Evolutionary conservation across 2,888 invertebrate species (phyloP).

Genomic region (Drosophila mimetica): DNA sequence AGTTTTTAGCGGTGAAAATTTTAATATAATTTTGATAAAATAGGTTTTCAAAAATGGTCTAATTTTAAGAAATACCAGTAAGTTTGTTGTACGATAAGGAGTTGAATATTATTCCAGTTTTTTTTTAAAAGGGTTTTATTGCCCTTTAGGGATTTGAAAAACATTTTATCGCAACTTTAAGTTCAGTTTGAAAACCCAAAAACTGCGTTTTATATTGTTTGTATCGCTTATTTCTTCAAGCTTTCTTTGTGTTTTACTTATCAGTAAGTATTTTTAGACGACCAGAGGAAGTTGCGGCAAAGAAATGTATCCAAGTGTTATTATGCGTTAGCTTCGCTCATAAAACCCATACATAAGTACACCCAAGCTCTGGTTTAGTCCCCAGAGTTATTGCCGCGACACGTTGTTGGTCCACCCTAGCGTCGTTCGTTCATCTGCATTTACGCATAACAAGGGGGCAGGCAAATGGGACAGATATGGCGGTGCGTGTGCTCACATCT

Average conservation of each 20-base stretch:
- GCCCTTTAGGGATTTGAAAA: background rate
- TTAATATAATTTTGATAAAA: too few relatives aligned
- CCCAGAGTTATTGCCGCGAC: constrained; percentile 42
- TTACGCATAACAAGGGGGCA: constrained; percentile 60
- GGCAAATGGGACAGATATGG: constrained; percentile 8
- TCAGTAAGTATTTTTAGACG: background rate
- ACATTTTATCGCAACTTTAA: background rate
- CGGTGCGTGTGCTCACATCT: constrained; percentile 65
- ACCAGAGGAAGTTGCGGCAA: background rate
- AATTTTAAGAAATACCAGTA: too few relatives aligned
- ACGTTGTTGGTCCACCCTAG: constrained; percentile 59
- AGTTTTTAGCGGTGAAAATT: too few relatives aligned
- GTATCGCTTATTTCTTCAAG: background rate
- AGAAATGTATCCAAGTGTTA: background rate
- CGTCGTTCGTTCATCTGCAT: constrained; percentile 51
- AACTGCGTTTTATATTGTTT: background rate
- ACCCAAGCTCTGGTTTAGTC: constrained; percentile 15
- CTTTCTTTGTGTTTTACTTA: background rate
- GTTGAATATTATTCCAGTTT: too few relatives aligned
- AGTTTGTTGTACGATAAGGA: too few relatives aligned
- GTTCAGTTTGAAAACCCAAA: background rate
- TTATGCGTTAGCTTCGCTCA: background rate
- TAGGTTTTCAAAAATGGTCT: too few relatives aligned
- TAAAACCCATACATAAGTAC: background rate
- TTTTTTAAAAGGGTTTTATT: background rate